phyloP scores from a whole-genome alignment of 1,140 invertebrate species.

The Daktulosphaira vitifoliae region DNA sequence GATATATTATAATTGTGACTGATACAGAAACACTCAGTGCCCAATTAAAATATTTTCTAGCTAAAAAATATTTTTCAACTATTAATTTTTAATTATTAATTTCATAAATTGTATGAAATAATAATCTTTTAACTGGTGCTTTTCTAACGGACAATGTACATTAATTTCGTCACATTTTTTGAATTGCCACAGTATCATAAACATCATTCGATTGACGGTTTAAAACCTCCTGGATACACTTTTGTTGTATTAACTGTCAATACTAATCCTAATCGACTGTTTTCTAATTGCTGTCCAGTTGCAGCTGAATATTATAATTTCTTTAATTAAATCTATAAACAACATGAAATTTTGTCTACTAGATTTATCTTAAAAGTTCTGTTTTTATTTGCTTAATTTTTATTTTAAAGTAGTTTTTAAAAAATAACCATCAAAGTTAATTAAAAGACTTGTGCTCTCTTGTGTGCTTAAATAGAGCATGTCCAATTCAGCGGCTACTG shows the following conservation, averaged over 20 bases:
- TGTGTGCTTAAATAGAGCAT: conserved; percentile 22
- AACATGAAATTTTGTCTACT: conserved; percentile 9
- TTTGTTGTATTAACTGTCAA: not conserved
- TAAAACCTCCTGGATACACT: not conserved
- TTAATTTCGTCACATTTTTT: conserved; percentile 1
- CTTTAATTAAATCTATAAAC: not conserved
- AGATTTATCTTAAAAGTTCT: not conserved
- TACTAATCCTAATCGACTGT: not conserved
- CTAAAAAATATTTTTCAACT: no score
- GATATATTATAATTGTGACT: no score
- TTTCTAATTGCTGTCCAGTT: not conserved
- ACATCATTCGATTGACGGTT: not conserved
- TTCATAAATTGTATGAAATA: not conserved
- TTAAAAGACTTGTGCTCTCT: not conserved
- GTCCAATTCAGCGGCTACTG: conserved; percentile 21
- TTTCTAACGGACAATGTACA: conserved; percentile 7
- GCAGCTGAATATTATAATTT: not conserved
- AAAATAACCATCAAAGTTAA: not conserved
- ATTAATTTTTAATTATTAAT: no score
- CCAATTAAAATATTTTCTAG: no score
- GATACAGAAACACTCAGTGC: no score
- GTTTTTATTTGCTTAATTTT: not conserved
- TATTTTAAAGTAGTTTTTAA: not conserved
- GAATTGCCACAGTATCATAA: conserved; percentile 1
- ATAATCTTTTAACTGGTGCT: not conserved